Percentiles rank a stretch among this genome's conserved stretches.
Evolutionary conservation across 2,113 vertebrate species (phyloP).

Genomic region (Grallaria varia): DNA sequence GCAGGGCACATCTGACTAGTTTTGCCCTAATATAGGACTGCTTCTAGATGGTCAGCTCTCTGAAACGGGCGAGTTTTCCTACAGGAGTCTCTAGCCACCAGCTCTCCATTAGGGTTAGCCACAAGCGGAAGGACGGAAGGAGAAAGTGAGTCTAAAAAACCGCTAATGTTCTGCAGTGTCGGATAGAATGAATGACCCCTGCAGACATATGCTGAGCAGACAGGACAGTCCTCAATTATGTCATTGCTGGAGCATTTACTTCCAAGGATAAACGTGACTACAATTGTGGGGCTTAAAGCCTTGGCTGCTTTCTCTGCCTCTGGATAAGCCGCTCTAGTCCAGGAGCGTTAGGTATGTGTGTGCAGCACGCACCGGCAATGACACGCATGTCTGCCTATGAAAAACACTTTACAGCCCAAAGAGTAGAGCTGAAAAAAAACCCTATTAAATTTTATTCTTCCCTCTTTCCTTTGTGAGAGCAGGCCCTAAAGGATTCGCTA

Average conservation of each 20-base stretch:
- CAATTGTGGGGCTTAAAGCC: neutral
- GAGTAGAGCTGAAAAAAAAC: neutral
- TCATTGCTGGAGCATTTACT: conserved; percentile 44
- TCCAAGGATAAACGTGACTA: conserved; percentile 32
- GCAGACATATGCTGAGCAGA: conserved; percentile 31
- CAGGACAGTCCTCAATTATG: conserved; percentile 38
- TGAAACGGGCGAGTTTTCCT: neutral
- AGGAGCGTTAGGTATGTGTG: neutral
- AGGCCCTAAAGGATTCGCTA: neutral
- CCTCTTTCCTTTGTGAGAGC: neutral
- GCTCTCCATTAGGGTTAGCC: conserved; percentile 62
- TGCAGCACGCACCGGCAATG: neutral
- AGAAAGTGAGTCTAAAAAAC: conserved; percentile 24
- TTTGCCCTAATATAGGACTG: neutral
- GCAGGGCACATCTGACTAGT: neutral
- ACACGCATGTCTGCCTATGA: neutral
- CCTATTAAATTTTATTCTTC: neutral
- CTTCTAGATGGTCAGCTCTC: neutral
- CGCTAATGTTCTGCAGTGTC: conserved; percentile 9
- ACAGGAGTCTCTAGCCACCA: neutral
- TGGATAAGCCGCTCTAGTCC: neutral
- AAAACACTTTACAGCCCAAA: neutral
- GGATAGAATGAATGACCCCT: conserved; percentile 28
- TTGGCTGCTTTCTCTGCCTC: neutral
- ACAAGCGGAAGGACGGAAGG: conserved; percentile 35